Base-by-base conservation (phyloP, 2,797 vertebrate species). In the Myotis pilosus region DNA sequence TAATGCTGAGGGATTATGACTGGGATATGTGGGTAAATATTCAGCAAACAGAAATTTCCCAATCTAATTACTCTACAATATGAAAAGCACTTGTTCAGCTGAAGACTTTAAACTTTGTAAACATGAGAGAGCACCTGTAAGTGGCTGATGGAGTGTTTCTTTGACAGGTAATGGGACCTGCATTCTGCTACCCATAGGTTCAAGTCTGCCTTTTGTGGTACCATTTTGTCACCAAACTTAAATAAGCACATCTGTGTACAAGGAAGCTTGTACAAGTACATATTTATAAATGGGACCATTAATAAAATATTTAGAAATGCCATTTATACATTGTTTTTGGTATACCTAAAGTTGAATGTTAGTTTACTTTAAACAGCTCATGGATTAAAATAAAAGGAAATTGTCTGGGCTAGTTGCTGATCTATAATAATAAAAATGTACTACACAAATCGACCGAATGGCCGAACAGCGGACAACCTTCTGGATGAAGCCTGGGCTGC, bases 311-410 rank as follows among this genome's bases (percentile, higher is more conserved):
- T 69, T 82, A 38, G 12, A 93, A 91, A 94, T 57, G 20, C 28
- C n/a, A 92, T 85, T 91, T 95, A 78, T 4, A 91, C 51, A 62
- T n/a, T 66, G 76, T 20, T 95, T 94, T 66, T 81, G 47, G 81
- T 69, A 92, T 71, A 62, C 12, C 23, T 96, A 87, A 79, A 60
- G 36, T n/a, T 83, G 53, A 92, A 72, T 90, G 19, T 83, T 92
- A 78, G 44, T 96, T 72, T 95, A 72, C 57, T 44, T 87, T 76
- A 80, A 84, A 60, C 62, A 96, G 1, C 16, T 91, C 72, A 87
- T 33, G 25, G 55, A 80, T 86, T 79, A 76, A 87, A 95, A 91
- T 88, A 79, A 96, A 97, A 90, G 41, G 2, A 80, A 97, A 94
- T 60, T 79, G 78, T 1, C 0, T 90, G n/a, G 41, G 15, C 47